Evolutionary conservation across 2,888 invertebrate species (phyloP), one percentile per base, ranked within the genome.

Genomic region (Drosophila koepferae): DNA sequence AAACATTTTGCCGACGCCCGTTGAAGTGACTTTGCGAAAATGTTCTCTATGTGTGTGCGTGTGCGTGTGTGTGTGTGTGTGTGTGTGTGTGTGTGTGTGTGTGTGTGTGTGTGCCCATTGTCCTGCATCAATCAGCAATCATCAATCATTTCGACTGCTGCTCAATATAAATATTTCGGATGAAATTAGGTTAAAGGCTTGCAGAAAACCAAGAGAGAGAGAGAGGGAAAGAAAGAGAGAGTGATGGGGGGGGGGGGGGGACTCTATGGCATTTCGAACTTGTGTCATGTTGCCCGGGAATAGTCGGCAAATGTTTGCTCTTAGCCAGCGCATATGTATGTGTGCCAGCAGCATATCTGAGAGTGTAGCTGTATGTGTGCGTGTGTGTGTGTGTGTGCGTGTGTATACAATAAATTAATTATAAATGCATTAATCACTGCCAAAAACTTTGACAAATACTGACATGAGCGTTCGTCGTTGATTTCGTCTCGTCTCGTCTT

Each of bases 391-490:
- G 44, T 53, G 28, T 31, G 66, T 63, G 49, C 66, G 28, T 74
- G 59, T 72, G 65, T 75, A 65, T 87, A 86, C 86, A 86, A 86
- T 82, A 88, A 90, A 91, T 91, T 87, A 87, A 91, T 91, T 91
- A 90, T 89, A 90, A 91, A 89, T 88, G 89, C 89, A 91, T 91
- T 91, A 91, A 91, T 91, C 91, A 91, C 77, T 91, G 91, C 88
- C 91, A 90, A 86, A 86, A 87, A 79, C 77, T 88, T 84, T 91
- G 90, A 90, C 91, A 90, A 88, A 90, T 90, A 89, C 81, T 90
- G 87, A 87, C 90, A 86, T 89, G 86, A 90, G 85, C 87, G 90
- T 77, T 86, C 74, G 81, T 80, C 75, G 75, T 76, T 73, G 71
- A 78, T 72, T 66, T 85, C 88, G 70, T 82, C 64, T 71, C 81